Evolutionary conservation across 1,140 invertebrate genomes (phyloP).

Genomic region (Piezodorus guildinii): DNA sequence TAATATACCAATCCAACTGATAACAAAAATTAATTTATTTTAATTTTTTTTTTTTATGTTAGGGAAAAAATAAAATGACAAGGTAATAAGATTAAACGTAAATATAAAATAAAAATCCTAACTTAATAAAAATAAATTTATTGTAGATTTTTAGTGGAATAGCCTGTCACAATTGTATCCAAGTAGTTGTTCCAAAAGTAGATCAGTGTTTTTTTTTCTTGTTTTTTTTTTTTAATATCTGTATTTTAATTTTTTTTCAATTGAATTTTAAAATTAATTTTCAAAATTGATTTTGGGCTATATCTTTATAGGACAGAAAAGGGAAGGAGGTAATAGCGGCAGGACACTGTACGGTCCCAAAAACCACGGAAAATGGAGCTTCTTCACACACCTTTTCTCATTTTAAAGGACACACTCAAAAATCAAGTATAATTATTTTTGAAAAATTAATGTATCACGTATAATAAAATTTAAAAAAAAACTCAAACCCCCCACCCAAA

Average conservation of each 20-base stretch:
- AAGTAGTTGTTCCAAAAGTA: neutral
- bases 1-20: too few species aligned
- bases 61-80: too few species aligned
- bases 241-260: neutral
- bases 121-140: too few species aligned
- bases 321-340: slow-evolving; percentile 13
- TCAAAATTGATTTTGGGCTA: slow-evolving; percentile 4
- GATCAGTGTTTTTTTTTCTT: neutral
- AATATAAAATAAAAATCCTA: too few species aligned
- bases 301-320: slow-evolving; percentile 18
- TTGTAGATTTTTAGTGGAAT: slow-evolving; percentile 2
- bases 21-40: too few species aligned
- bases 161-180: slow-evolving; percentile 1
- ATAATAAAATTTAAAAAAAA: neutral
- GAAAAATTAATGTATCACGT: too few species aligned
- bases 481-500: neutral
- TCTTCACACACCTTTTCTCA: slow-evolving; percentile 13
- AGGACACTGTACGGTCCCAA: neutral
- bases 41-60: too few species aligned
- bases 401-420: slow-evolving; percentile 17
- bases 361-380: slow-evolving; percentile 13
- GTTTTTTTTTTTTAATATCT: neutral
- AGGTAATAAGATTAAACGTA: too few species aligned
- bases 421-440: too few species aligned
- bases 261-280: neutral